Base-by-base conservation (phyloP, 2,888 invertebrate species). In the Lithophane socia region DNA sequence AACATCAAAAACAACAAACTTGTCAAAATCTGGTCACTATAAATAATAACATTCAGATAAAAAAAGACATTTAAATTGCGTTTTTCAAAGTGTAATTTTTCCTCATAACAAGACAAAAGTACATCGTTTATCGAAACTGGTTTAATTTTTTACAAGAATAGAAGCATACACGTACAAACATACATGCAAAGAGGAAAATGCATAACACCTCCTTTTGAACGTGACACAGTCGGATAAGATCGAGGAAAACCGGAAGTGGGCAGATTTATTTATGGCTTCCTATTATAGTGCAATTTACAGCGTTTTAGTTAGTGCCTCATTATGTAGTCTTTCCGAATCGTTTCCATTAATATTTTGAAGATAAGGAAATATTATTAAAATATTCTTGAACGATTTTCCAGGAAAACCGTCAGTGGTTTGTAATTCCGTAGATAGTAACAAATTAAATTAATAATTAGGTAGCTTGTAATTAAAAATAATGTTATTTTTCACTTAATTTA, bases 221-320 rank as follows among this genome's bases (percentile, higher is more conserved):
- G 56, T 68, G 83, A 29, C 73, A 47, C 58, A 75, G 75, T 73
- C 75, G 83, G 65, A 61, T 73, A 77, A 72, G 44, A 60, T 66
- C 52, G 74, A 80, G 80, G 72, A 75, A 79, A 66, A 58, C 66
- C 73, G 79, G 80, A 75, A 83, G 42, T 61, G 18, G 18, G 3
- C 24, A 64, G 75, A 80, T 83, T 85, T 75, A 80, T 83, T 85
- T 75, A 85, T 77, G 24, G 42, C 76, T 82, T 79, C 77, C 80
- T 67, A 24, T 70, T 58, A 60, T 73, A 64, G 12, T 58, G 24
- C 3, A 66, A 72, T 72, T 83, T 79, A 67, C 56, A 70, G 29
- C 37, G 24, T 68, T 73, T 75, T 77, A 77, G 56, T 37, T 73
- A 44, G 24, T 60, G 65, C 18, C 70, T 75, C 67, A 75, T 82